A percentile compares a stretch with the other conserved stretches of the same genome.
Evolutionary conservation across 2,888 invertebrate genomes (phyloP).

Genomic region (Protodeltote pygarga): DNA sequence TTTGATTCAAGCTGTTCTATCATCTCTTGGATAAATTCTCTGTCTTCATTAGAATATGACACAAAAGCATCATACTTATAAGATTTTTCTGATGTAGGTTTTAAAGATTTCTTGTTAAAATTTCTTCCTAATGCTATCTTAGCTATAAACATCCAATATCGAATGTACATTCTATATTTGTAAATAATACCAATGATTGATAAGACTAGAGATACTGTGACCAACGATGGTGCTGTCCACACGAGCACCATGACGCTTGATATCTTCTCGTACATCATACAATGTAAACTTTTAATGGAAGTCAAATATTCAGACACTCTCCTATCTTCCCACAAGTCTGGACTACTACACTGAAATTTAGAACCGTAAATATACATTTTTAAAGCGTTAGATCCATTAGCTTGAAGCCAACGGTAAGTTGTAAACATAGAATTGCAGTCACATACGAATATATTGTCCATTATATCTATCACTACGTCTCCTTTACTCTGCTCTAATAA

Average conservation of each 20-base stretch:
- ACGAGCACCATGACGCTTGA: conserved; percentile 72
- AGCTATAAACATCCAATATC: conserved; percentile 86
- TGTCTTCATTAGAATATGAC: conserved; percentile 88
- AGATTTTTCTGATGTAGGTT: conserved; percentile 47
- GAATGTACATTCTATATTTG: conserved; percentile 81
- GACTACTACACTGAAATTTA: conserved; percentile 76
- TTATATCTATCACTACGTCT: conserved; percentile 74
- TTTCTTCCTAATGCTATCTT: conserved; percentile 82
- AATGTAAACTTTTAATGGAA: conserved; percentile 73
- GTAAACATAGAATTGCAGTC: conserved; percentile 81
- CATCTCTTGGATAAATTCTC: conserved; percentile 88
- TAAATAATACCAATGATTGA: conserved; percentile 61
- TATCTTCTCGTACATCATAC: conserved; percentile 74
- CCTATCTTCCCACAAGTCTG: conserved; percentile 78
- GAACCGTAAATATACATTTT: conserved; percentile 69
- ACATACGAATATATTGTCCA: conserved; percentile 85
- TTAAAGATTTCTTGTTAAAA: conserved; percentile 59
- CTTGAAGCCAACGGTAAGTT: conserved; percentile 75
- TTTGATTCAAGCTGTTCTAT: conserved; percentile 87
- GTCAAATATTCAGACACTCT: conserved; percentile 75
- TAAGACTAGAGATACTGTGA: conserved; percentile 68
- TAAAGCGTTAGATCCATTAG: conserved; percentile 67
- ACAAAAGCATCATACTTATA: conserved; percentile 88
- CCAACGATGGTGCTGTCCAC: conserved; percentile 75
- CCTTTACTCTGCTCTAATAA: conserved; percentile 66